Base-by-base conservation (phyloP, 2,797 vertebrate species). In the Natrix natrix region DNA sequence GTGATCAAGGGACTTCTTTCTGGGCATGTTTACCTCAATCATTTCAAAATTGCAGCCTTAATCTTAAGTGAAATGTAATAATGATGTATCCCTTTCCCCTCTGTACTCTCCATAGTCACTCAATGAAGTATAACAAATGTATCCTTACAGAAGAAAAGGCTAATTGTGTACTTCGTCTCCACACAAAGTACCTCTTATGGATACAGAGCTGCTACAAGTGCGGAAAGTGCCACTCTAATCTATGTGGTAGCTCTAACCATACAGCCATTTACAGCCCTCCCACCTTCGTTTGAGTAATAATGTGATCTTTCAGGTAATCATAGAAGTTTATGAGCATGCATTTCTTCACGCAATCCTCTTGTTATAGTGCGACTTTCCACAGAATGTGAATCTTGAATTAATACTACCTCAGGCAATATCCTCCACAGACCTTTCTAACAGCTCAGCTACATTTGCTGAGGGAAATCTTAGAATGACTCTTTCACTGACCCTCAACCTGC, bases 401-500 rank as follows among this genome's bases (percentile, higher is more conserved):
- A n/a, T 89, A 24, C 7, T 43, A 43, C 13, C 83, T 59, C 86
- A 0, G 0, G 90, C 48, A 52, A 91, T 89, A 16, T 54, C 60
- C 32, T 93, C 92, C 78, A 60, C 22, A 52, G 4, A 3, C 5
- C 1, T 32, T 91, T 12, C 24, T 95, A 37, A 61, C 2, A n/a
- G 11, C 10, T 87, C 78, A 43, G 3, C 83, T n/a, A 0, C 52
- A 88, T 52, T 86, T 54, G n/a, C 55, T 93, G 66, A 74, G 66
- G 56, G 93, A 61, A 95, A 93, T 74, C 37, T 92, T 92, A 66
- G 78, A 54, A 8, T 55, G n/a, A 91, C 56, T 90, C 8, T 22
- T 94, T 90, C 66, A 56, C 24, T 55, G 48, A 93, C 78, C 83
- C 59, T 86, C 87, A 56, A 17, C 63, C 90, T 92, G 55, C 86